Conservation (phyloP, 2,113 vertebrate genomes). For the Cacatua alba region DNA sequence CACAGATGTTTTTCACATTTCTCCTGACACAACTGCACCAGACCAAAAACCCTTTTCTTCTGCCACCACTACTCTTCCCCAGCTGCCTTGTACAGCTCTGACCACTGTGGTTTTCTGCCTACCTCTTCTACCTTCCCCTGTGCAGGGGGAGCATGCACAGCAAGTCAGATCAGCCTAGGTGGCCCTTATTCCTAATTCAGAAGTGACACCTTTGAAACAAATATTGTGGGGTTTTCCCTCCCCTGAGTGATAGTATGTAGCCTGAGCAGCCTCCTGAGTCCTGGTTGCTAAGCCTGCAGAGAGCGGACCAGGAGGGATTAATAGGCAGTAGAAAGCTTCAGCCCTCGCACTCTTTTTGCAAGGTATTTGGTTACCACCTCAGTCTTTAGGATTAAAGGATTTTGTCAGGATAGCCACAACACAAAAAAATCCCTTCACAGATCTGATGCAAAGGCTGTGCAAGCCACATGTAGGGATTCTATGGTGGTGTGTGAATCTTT, state of each 20-base stretch:
- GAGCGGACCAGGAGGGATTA: neutral
- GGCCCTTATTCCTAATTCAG: neutral
- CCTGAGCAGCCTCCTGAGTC: neutral
- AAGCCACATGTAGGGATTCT: neutral
- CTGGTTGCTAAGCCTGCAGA: neutral
- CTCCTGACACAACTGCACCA: neutral
- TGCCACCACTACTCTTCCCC: neutral
- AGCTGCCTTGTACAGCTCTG: neutral
- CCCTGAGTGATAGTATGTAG: neutral
- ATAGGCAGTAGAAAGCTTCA: neutral
- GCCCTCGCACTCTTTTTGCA: neutral
- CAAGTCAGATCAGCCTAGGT: neutral
- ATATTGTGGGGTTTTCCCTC: neutral
- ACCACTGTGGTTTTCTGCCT: neutral
- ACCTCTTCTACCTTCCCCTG: neutral
- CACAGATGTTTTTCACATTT: neutral
- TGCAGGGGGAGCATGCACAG: neutral
- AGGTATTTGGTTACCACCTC: neutral
- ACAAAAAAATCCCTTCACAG: neutral
- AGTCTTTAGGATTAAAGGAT: neutral
- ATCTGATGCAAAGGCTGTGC: neutral
- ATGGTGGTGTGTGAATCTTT: neutral
- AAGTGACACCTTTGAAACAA: neutral
- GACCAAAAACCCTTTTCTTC: neutral
- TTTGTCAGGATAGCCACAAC: neutral